Conservation (phyloP, 2,888 invertebrate species). For the Nomada flava region DNA sequence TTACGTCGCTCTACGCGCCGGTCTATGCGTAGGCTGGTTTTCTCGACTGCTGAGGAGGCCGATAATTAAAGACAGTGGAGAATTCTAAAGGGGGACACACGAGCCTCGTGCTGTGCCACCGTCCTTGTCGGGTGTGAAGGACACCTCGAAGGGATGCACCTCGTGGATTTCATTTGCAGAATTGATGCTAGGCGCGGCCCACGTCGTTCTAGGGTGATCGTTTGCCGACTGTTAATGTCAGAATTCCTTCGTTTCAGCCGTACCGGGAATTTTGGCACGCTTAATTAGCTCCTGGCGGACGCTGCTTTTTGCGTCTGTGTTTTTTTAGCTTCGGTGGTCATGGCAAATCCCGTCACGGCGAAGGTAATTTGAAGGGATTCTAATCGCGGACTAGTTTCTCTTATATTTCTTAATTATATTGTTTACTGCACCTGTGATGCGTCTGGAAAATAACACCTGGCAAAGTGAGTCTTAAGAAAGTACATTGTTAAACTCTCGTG, state of each 20-base stretch:
- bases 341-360: neutral
- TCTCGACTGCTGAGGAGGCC: slow-evolving; percentile 35
- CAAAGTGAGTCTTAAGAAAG: too few relatives aligned
- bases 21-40: slow-evolving; percentile 45
- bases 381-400: neutral
- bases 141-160: slow-evolving; percentile 27
- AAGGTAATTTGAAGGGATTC: neutral
- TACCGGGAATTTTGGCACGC: neutral
- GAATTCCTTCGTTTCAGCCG: neutral
- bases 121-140: slow-evolving; percentile 24
- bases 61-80: slow-evolving; percentile 64
- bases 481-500: too few relatives aligned
- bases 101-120: neutral
- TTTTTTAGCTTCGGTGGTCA: neutral
- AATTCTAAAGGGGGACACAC: slow-evolving; percentile 46
- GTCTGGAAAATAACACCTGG: too few relatives aligned
- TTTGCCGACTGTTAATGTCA: slow-evolving; percentile 18
- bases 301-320: slow-evolving; percentile 5
- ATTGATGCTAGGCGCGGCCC: neutral
- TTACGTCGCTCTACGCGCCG: slow-evolving; percentile 45
- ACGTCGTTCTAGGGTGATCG: neutral
- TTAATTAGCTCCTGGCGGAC: slow-evolving; percentile 5
- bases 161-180: neutral
- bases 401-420: neutral
- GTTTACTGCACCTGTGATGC: too few relatives aligned